Conservation (phyloP, 2,797 vertebrate genomes). For the Protonibea diacanthus region DNA sequence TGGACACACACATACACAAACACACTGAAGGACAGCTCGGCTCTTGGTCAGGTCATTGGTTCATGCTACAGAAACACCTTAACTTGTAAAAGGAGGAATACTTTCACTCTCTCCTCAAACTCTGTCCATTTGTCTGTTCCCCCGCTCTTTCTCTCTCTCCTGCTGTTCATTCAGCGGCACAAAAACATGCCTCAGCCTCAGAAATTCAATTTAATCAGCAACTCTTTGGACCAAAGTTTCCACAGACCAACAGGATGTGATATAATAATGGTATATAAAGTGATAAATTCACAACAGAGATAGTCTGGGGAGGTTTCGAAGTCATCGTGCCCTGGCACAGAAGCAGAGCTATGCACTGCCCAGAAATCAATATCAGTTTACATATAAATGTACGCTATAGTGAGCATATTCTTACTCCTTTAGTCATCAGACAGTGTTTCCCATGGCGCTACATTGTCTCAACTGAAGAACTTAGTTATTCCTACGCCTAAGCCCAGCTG, state of each 20-base stretch:
- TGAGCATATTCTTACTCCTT: too few species aligned
- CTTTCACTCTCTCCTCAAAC: slow-evolving; percentile 21
- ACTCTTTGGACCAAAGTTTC: not conserved
- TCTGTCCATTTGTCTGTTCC: slow-evolving; percentile 18
- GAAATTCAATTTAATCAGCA: not conserved
- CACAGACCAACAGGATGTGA: not conserved
- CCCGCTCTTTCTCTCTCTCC: not conserved
- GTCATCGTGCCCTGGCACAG: too few species aligned
- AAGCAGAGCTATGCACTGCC: too few species aligned
- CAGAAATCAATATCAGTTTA: too few species aligned
- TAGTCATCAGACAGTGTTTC: too few species aligned
- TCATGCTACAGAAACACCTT: slow-evolving; percentile 51
- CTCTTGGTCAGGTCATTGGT: slow-evolving; percentile 52
- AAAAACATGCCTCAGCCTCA: not conserved
- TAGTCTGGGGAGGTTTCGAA: not conserved
- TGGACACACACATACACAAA: slow-evolving; percentile 18
- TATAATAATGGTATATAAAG: not conserved
- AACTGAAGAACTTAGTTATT: too few species aligned
- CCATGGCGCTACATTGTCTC: too few species aligned
- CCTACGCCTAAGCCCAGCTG: too few species aligned
- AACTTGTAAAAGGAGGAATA: slow-evolving; percentile 54
- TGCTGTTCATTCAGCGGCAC: not conserved
- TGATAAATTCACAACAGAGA: not conserved
- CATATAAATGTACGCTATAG: too few species aligned
- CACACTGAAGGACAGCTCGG: slow-evolving; percentile 39